phyloP scores from a whole-genome alignment of 2,797 vertebrate genomes.

The Coranthus polyacanthus region DNA sequence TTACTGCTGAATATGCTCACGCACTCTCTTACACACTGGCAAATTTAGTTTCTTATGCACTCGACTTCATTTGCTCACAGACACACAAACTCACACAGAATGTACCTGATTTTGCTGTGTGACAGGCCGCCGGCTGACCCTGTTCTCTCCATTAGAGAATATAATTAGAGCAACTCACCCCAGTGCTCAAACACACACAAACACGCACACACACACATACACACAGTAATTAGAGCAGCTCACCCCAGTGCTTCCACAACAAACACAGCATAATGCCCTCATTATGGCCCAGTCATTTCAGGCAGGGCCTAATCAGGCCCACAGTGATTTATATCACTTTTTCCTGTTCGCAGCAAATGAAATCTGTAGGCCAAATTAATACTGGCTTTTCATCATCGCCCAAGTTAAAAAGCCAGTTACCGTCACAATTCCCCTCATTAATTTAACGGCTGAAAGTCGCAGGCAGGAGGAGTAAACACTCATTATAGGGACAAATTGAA shows the following conservation, averaged over 20 bases:
- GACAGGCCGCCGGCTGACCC: slow-evolving; percentile 89
- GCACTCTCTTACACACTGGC: slow-evolving; percentile 65
- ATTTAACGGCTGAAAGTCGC: slow-evolving; percentile 92
- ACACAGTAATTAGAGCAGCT: slow-evolving; percentile 82
- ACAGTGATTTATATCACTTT: slow-evolving; percentile 99
- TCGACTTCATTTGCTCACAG: slow-evolving; percentile 60
- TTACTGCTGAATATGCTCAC: slow-evolving; percentile 74
- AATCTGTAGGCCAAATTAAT: slow-evolving; percentile 99
- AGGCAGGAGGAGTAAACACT: slow-evolving; percentile 92
- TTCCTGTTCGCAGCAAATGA: slow-evolving; percentile 99
- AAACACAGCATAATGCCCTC: slow-evolving; percentile 99
- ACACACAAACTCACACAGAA: slow-evolving; percentile 68
- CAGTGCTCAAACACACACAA: slow-evolving; percentile 79
- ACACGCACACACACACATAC: slow-evolving; percentile 64
- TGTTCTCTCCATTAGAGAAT: slow-evolving; percentile 95
- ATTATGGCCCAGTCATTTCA: slow-evolving; percentile 99
- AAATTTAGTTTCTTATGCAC: slow-evolving; percentile 72
- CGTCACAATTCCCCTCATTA: slow-evolving; percentile 95
- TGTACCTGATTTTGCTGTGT: slow-evolving; percentile 74
- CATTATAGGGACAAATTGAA: slow-evolving; percentile 89
- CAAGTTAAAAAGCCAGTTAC: slow-evolving; percentile 95
- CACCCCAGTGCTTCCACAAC: slow-evolving; percentile 97
- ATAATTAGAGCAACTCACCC: slow-evolving; percentile 88
- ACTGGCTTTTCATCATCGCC: slow-evolving; percentile 97
- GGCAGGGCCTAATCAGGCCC: slow-evolving; percentile 97